Evolutionary conservation across 2,113 vertebrate species (phyloP).

Genomic region (Chloropsis hardwickii): DNA sequence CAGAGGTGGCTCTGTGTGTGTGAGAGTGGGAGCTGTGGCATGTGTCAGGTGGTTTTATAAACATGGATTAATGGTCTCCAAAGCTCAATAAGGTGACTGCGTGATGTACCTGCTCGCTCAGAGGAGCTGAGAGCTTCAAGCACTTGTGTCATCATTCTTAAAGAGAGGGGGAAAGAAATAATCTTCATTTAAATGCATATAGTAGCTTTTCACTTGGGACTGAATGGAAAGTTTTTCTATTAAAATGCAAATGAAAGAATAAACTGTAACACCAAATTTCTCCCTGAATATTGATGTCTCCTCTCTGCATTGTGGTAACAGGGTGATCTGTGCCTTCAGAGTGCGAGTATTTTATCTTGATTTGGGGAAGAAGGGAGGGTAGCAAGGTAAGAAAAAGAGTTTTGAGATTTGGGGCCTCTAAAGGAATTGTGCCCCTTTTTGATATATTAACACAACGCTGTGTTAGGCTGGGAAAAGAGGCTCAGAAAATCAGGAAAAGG

Average conservation of each 20-base stretch:
- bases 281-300: conserved; percentile 51
- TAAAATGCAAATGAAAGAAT: conserved; percentile 85
- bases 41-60: conserved; percentile 14
- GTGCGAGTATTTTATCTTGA: conserved; percentile 21
- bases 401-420: not conserved
- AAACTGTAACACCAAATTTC: conserved; percentile 74
- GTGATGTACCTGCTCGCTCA: not conserved
- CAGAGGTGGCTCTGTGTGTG: not conserved
- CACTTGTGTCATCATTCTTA: conserved; percentile 65
- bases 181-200: conserved; percentile 82
- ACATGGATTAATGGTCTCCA: conserved; percentile 35
- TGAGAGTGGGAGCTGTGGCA: not conserved
- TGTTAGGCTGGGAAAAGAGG: not conserved
- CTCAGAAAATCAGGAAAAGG: not conserved
- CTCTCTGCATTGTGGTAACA: conserved; percentile 24
- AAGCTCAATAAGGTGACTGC: not conserved
- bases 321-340: conserved; percentile 19
- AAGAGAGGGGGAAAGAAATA: conserved; percentile 11
- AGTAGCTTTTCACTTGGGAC: conserved; percentile 77
- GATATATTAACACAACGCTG: not conserved
- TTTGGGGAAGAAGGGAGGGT: not conserved
- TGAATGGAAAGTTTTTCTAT: conserved; percentile 81
- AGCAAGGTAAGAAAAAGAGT: not conserved
- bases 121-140: conserved; percentile 21
- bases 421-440: not conserved